phyloP scores from a whole-genome alignment of 2,113 vertebrate genomes.

The Heterocephalus glaber region DNA sequence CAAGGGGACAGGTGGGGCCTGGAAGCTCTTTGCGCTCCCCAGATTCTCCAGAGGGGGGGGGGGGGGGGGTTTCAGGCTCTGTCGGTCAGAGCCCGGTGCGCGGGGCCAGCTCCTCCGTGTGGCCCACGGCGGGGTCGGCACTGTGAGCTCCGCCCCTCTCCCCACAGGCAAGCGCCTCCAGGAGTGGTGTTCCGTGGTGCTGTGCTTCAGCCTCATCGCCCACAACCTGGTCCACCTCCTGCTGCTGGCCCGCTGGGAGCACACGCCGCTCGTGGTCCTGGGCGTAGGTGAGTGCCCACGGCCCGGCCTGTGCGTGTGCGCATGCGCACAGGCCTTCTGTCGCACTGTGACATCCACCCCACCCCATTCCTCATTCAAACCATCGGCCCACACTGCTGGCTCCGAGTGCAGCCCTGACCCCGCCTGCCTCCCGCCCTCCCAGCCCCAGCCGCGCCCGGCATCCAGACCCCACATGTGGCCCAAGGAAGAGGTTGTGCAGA shows the following conservation, averaged over 20 bases:
- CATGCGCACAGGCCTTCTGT: background rate
- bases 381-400: no score
- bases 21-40: background rate
- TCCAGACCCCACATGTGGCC: background rate
- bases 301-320: fast-evolving
- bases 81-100: background rate
- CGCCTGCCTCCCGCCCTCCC: no score
- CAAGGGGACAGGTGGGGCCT: background rate
- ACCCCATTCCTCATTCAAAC: background rate
- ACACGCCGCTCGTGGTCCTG: slow-evolving; percentile 89
- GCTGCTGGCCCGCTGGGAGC: slow-evolving; percentile 92
- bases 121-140: background rate
- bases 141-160: background rate
- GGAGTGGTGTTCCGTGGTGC: slow-evolving; percentile 94
- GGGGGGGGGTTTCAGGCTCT: background rate
- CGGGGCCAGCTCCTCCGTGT: background rate
- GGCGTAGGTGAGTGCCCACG: slow-evolving; percentile 89
- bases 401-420: no score
- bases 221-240: slow-evolving; percentile 95
- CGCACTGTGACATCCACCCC: background rate
- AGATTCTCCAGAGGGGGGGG: background rate
- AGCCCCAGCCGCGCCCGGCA: background rate
- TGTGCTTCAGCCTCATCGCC: slow-evolving; percentile 95
- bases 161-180: slow-evolving; percentile 94
- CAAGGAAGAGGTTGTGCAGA: no score